Evolutionary conservation across 2,797 vertebrate genomes (phyloP), one percentile per base, ranked within the genome.

Genomic region (Pitangus sulphuratus): DNA sequence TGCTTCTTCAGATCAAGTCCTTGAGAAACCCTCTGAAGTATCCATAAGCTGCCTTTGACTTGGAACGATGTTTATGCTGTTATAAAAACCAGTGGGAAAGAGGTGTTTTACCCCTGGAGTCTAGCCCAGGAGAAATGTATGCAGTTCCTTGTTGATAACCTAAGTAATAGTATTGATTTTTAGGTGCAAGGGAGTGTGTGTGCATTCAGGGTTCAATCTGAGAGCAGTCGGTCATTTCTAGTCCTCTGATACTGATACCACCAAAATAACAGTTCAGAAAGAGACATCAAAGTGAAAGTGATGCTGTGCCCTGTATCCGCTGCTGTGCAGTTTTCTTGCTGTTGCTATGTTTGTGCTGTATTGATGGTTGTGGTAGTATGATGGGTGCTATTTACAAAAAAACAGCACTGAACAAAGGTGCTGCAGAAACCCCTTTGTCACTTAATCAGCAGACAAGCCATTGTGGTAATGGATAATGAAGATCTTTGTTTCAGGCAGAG

Each of bases 101-200:
- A 2, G 0, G 1, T n/a, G 24, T 51, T 93, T 83, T 83, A 50
- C 35, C n/a, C 44, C 21, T 33, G 51, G 50, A 50, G 35, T 64
- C n/a, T 72, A 37, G 25, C 57, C 57, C 35, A 30, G 74, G 54
- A 69, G 56, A 65, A 25, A 7, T 33, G 31, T 19, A 6, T 76
- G 30, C 51, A 81, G 45, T 74, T 96, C 30, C 37, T 76, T 78
- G 54, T 70, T 89, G 39, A 56, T 82, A 71, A 81, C 47, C 68
- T 89, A 68, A 95, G 47, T 75, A 80, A 33, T 24, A n/a, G n/a
- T 75, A 57, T 80, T 91, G 84, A 78, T 89, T 95, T 89, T 51
- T 22, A 81, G 42, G 39, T 87, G 64, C 54, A 39, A 26, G 65
- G 35, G 68, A 39, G 42, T 8, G 12, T 44, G 51, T 15, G 35